Evolutionary conservation across 2,113 vertebrate genomes (phyloP), one percentile per base, ranked within the genome.

Genomic region (Penelope pileata): DNA sequence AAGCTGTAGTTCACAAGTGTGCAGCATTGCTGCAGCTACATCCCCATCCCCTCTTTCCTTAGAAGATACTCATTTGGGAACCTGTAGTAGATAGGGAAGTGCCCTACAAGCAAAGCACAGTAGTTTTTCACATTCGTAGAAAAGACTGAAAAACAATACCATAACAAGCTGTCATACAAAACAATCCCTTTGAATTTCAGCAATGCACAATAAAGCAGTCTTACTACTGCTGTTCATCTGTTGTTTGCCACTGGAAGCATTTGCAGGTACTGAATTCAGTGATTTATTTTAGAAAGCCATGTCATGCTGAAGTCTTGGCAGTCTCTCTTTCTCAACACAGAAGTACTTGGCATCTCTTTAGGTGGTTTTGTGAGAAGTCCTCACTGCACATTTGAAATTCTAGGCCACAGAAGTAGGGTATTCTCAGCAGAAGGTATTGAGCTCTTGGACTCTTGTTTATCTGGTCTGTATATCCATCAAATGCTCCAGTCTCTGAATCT

Each of bases 361-460:
- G 4, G 56, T 54, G 40, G 47, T 91, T 94, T 82, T 6, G 1
- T 80, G 56, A 86, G 43, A 67, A 77, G 34, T 43, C 43, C 69
- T 77, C 38, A 6, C 59, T 67, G 51, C n/a, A 19, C 8, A 3
- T 91, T 67, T 82, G 72, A 94, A 86, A 87, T 89, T 93, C 59
- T 47, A 76, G 54, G 34, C 72, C 51, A 36, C 4, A 24, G 72
- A 85, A 50, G 10, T 13, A 66, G 34, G 13, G 1, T 78, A 56
- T 91, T 86, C 59, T 90, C 64, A 70, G 24, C 43, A 68, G 54
- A 94, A 90, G 26, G 47, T 63, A 59, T 24, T 56, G 64, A 90
- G 68, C 38, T 90, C 68, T 78, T 1, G 3, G 64, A 23, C 30
- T 88, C 0, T 0, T 47, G 50, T 76, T 79, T 81, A 32, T 74